A percentile compares a stretch with the other conserved stretches of the same genome.
These are phyloP conservation scores for Tyto alba DNA, from an alignment of 2,113 vertebrate genomes.

Conservation along the genomic window DNA sequence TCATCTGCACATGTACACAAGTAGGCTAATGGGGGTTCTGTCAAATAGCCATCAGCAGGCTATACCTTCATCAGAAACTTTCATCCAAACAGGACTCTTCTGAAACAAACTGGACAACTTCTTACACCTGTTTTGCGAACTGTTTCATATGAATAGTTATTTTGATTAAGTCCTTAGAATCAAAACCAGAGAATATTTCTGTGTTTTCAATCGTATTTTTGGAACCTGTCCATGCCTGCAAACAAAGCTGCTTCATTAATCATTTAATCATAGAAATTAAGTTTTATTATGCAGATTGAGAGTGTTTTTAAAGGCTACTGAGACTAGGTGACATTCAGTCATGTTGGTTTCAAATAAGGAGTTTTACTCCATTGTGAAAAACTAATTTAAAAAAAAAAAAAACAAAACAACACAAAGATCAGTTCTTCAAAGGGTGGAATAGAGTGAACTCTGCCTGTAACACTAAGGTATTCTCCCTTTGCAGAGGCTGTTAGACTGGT, in stretches of 20 bases:
- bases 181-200: background rate
- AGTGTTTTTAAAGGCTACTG: background rate
- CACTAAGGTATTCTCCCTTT: background rate
- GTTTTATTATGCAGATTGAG: background rate
- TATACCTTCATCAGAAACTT: background rate
- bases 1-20: background rate
- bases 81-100: background rate
- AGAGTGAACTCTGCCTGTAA: background rate
- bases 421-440: background rate
- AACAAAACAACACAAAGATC: no score
- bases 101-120: background rate
- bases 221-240: background rate
- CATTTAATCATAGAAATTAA: background rate
- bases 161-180: background rate
- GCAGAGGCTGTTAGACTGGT: background rate
- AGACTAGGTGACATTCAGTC: background rate
- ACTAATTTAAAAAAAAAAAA: background rate
- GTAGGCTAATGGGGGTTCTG: background rate
- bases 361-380: background rate
- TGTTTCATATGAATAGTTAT: background rate
- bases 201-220: background rate
- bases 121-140: background rate
- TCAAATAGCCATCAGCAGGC: background rate
- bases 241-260: background rate
- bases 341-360: background rate